Percentiles rank a stretch among this genome's conserved stretches.
Evolutionary conservation across 2,797 vertebrate genomes (phyloP).

Genomic region (Chaunax sp.): DNA sequence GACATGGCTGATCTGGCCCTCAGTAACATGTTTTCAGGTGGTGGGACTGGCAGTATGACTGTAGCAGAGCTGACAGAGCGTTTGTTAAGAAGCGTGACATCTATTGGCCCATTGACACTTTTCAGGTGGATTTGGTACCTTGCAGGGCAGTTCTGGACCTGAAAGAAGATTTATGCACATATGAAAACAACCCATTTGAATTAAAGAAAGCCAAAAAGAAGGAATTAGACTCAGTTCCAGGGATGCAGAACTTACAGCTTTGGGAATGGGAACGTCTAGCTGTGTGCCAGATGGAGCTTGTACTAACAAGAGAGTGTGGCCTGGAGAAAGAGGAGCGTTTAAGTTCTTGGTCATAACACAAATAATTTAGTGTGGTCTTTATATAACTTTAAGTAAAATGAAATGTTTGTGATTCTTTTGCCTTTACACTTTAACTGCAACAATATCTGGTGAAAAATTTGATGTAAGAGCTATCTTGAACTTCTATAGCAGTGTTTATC

Average conservation of each 20-base stretch:
- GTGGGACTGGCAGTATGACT: conserved; percentile 91
- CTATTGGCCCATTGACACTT: conserved; percentile 91
- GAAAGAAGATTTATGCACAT: conserved; percentile 8
- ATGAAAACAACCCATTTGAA: conserved; percentile 1
- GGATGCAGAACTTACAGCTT: conserved; percentile 85
- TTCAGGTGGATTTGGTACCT: conserved; percentile 95
- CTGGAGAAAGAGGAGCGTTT: conserved; percentile 66
- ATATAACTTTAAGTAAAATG: not conserved
- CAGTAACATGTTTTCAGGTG: conserved; percentile 90
- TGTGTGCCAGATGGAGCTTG: conserved; percentile 91
- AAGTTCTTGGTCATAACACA: not conserved
- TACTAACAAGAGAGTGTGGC: conserved; percentile 91
- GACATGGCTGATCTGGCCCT: conserved; percentile 73
- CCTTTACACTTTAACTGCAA: not conserved
- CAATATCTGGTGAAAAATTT: not conserved
- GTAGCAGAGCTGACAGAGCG: conserved; percentile 86
- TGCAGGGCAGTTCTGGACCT: conserved; percentile 90
- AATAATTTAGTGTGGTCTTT: not conserved
- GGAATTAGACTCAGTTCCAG: not conserved
- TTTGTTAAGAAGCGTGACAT: conserved; percentile 94
- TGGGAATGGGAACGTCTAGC: conserved; percentile 95
- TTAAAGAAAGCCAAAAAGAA: not conserved
- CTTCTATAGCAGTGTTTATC: not conserved
- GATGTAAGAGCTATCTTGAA: not conserved
- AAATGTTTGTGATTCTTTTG: conserved; percentile 1